phyloP scores from a whole-genome alignment of 2,888 invertebrate species.

The Subacronicta megacephala region DNA sequence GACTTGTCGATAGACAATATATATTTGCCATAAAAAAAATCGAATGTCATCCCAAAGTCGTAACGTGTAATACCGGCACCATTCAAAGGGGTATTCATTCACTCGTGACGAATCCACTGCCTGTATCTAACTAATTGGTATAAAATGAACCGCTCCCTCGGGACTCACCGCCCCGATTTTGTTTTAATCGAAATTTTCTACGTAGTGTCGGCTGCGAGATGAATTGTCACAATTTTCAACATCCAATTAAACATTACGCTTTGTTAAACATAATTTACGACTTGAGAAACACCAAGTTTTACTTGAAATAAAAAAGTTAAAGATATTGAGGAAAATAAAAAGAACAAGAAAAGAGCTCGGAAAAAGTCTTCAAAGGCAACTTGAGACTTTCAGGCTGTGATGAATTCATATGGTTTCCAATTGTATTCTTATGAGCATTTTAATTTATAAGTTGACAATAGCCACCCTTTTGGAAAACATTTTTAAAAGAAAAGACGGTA shows the following conservation, averaged over 20 bases:
- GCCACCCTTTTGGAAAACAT: constrained; percentile 3
- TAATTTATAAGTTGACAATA: constrained; percentile 8
- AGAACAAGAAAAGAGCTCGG: constrained; percentile 16
- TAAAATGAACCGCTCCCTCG: constrained; percentile 85
- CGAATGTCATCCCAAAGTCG: constrained; percentile 16
- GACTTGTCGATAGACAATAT: too few species aligned
- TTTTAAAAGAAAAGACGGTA: not conserved
- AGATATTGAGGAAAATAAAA: constrained; percentile 19
- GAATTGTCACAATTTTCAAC: constrained; percentile 63
- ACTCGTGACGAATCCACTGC: constrained; percentile 85
- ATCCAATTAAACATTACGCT: constrained; percentile 61
- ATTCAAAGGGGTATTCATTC: constrained; percentile 85
- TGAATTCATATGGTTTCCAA: constrained; percentile 33
- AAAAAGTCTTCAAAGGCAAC: constrained; percentile 31
- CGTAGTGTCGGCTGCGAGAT: constrained; percentile 59
- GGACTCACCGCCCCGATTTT: constrained; percentile 79
- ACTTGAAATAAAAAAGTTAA: constrained; percentile 9
- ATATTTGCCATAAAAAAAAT: too few species aligned
- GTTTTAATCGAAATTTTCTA: constrained; percentile 83
- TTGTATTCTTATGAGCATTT: constrained; percentile 21
- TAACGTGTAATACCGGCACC: constrained; percentile 52
- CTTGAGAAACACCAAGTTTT: constrained; percentile 20
- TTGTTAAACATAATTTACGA: constrained; percentile 55
- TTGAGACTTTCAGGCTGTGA: constrained; percentile 15
- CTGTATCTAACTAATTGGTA: constrained; percentile 88